phyloP scores from a whole-genome alignment of 2,888 invertebrate genomes.

The Anoncus sp. region DNA sequence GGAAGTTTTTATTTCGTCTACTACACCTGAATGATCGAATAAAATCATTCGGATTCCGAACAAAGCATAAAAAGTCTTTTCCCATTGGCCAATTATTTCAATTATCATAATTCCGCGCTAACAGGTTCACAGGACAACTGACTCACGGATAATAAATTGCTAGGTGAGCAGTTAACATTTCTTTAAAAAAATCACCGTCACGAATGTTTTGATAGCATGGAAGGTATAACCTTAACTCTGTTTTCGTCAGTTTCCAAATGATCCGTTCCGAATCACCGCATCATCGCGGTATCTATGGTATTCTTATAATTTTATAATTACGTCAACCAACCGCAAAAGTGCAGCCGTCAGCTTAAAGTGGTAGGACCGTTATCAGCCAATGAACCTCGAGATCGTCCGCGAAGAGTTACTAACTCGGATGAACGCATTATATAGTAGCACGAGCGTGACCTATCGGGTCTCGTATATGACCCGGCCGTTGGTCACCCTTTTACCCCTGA shows the following conservation, averaged over 20 bases:
- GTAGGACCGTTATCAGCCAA: constrained; percentile 21
- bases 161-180: neutral
- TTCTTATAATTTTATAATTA: constrained; percentile 2
- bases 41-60: neutral
- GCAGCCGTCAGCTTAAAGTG: constrained; percentile 17
- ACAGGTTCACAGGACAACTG: neutral
- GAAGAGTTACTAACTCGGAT: constrained; percentile 45
- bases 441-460: constrained; percentile 31
- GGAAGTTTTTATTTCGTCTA: neutral
- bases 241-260: constrained; percentile 14
- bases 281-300: neutral
- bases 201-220: neutral
- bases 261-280: constrained; percentile 14
- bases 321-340: constrained; percentile 1
- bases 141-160: neutral
- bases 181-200: neutral
- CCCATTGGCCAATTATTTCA: neutral
- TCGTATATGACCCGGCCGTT: constrained; percentile 44
- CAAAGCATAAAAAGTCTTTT: neutral
- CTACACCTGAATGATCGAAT: neutral
- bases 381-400: constrained; percentile 22
- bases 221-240: neutral
- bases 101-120: neutral
- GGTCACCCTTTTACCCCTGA: constrained; percentile 48
- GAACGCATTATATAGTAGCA: constrained; percentile 34